Conservation (phyloP, 2,888 invertebrate species). For the Oligia latruncula region DNA sequence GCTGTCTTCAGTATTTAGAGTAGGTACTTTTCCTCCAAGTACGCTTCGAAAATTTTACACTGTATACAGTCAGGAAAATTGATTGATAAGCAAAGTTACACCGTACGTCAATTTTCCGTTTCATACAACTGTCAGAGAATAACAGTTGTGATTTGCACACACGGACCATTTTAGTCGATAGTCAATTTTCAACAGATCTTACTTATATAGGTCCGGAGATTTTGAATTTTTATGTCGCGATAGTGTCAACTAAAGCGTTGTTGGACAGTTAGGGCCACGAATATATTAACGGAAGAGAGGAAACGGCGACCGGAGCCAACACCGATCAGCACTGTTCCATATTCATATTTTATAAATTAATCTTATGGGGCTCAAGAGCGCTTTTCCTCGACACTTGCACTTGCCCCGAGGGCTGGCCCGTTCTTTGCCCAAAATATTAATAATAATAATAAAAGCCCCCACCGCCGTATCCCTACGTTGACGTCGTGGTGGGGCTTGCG, state of each 20-base stretch:
- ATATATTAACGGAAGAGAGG: constrained; percentile 1
- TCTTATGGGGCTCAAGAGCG: background rate
- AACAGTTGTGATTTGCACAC: background rate
- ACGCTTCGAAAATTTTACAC: too few relatives aligned
- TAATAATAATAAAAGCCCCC: too few relatives aligned
- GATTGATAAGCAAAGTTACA: background rate
- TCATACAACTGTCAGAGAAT: background rate
- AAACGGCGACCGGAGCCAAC: background rate
- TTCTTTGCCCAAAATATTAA: background rate
- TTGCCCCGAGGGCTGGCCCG: background rate
- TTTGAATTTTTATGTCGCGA: background rate
- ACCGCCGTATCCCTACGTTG: too few relatives aligned
- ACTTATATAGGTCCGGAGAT: too few relatives aligned
- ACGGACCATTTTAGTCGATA: background rate
- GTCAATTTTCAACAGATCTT: too few relatives aligned
- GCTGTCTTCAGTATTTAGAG: too few relatives aligned
- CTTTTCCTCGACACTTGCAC: background rate
- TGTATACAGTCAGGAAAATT: background rate
- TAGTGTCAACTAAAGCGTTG: background rate
- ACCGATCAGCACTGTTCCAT: background rate
- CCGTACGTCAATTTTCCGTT: too few relatives aligned
- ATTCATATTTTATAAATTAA: background rate
- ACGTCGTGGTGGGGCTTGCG: background rate
- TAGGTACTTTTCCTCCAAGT: too few relatives aligned
- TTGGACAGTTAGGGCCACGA: background rate